These are phyloP conservation scores for Strix aluco DNA, from an alignment of 2,113 vertebrate genomes.

Conservation along the genomic window DNA sequence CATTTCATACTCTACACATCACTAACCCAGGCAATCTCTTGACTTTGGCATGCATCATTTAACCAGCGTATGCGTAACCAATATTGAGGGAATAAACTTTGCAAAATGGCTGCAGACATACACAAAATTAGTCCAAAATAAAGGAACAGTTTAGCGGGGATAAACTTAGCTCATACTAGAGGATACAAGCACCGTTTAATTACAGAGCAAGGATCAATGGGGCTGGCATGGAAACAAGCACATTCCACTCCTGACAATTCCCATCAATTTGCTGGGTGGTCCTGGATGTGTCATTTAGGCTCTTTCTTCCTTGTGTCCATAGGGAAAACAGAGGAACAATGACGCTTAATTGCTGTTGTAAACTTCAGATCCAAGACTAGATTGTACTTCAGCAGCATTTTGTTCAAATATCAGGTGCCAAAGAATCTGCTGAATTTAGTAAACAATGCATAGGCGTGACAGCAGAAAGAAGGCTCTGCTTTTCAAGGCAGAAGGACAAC, in stretches of 20 bases:
- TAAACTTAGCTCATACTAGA: background rate
- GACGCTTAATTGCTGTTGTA: background rate
- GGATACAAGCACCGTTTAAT: background rate
- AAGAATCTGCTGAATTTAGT: background rate
- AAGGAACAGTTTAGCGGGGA: background rate
- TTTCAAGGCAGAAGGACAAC: background rate
- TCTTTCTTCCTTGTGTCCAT: background rate
- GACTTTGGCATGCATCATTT: background rate
- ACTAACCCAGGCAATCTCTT: background rate
- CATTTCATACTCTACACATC: background rate
- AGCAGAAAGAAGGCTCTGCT: background rate
- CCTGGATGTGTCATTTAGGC: background rate
- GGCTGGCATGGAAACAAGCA: background rate
- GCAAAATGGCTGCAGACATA: background rate
- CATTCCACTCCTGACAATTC: background rate
- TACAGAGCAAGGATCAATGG: background rate
- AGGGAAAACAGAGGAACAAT: background rate
- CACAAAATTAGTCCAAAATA: background rate
- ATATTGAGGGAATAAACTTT: background rate
- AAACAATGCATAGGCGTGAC: background rate
- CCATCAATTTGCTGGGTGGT: background rate
- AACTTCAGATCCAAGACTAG: background rate
- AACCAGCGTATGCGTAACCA: background rate
- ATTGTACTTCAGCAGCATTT: background rate
- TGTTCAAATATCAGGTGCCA: background rate